phyloP scores from a whole-genome alignment of 2,113 vertebrate genomes.

The Lonchura striata region DNA sequence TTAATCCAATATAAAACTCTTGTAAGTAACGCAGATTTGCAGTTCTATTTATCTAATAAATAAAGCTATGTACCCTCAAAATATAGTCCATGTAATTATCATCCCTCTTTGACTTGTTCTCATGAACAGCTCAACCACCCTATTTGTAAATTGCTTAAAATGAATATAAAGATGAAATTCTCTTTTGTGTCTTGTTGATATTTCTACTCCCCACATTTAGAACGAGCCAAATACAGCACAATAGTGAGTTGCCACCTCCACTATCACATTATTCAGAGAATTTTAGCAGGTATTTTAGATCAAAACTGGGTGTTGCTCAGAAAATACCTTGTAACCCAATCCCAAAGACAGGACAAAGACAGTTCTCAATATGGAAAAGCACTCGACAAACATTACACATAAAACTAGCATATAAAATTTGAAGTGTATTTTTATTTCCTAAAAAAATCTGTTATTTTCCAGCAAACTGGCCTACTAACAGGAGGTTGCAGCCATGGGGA shows the following conservation, averaged over 20 bases:
- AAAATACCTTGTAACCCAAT: background rate
- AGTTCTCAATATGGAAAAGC: background rate
- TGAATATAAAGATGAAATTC: background rate
- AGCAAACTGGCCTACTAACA: background rate
- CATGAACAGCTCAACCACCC: accelerated
- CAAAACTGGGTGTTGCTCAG: background rate
- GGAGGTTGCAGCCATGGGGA: too few species aligned
- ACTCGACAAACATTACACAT: accelerated
- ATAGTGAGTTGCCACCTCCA: background rate
- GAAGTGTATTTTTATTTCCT: background rate
- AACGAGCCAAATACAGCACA: accelerated
- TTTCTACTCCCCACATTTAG: background rate
- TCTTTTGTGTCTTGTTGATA: background rate
- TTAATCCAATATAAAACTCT: background rate
- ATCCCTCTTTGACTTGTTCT: background rate
- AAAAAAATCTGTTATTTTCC: background rate
- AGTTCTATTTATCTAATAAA: background rate
- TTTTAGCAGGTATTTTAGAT: background rate
- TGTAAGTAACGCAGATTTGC: background rate
- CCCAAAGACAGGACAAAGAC: background rate
- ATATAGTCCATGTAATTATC: accelerated
- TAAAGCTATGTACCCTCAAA: background rate
- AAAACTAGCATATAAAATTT: too few species aligned
- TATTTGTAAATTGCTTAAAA: background rate
- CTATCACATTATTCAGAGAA: background rate